Base-by-base conservation (phyloP, 2,797 vertebrate species). In the Chelmon rostratus region DNA sequence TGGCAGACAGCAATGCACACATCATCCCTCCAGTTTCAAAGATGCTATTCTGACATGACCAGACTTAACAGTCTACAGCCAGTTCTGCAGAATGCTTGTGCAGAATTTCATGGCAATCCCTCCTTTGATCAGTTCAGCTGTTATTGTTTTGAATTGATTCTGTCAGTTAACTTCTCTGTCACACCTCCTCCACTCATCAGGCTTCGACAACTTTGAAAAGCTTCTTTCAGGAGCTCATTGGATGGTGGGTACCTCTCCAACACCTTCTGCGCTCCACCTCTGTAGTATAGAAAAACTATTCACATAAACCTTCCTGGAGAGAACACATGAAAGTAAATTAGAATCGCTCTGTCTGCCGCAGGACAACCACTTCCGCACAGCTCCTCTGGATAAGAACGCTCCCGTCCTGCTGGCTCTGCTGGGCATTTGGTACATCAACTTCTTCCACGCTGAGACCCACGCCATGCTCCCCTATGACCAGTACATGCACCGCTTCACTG, bases 401-500 rank as follows among this genome's bases (percentile, higher is more conserved):
- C 98, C 98, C 0, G 94, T 98, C 2, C 82, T 99, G 79, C 91
- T 99, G 90, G 97, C 98, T 19, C 93, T 99, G 88, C 93, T 99
- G 78, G 98, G 98, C 0, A 67, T 99, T 91, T 99, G 98, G 98
- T 99, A 99, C 88, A 97, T 97, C 90, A 98, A 99, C 94, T 97
- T 96, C 94, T 99, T 97, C 2, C 96, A 96, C 0, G 96, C 96
- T 3, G 98, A 99, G 91, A 99, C 98, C 0, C 98, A 99, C 0
- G 96, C 97, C 21, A 91, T 99, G 88, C 94, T 99, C 88, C 98
- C 98, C 63, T 99, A 99, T 0, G 98, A 99, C 91, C 98, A 99
- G 91, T 99, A 99, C 93, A 96, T 99, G 96, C 98, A 99, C 86
- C 97, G 98, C 76, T 99, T 99, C n/a, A 96, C 98, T 0, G 98